Base-by-base conservation (phyloP, 2,113 vertebrate species). In the Mormoops blainvillei region DNA sequence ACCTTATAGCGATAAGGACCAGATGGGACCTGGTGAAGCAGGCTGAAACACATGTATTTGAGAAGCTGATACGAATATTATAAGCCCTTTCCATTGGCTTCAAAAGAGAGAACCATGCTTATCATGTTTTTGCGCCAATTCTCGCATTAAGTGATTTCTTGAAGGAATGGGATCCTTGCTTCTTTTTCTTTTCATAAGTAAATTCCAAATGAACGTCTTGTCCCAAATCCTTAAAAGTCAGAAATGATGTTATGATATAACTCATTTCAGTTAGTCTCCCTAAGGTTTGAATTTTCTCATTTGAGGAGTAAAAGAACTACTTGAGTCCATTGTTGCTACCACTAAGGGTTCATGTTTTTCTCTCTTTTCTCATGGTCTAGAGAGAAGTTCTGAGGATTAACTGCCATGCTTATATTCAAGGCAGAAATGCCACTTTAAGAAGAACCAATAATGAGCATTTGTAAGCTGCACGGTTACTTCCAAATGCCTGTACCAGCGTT, bases 1-100 rank as follows among this genome's bases (percentile, higher is more conserved):
- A 97, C 97, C 95, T 91, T 95, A 63, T 4, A 45, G 18, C 70
- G 0, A 33, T 52, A 89, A 92, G 61, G 78, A 89, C 76, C 88
- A 91, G 85, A 94, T 87, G 90, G 26, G 22, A 9, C 33, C 88
- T 77, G 85, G 86, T 92, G 85, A 94, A 56, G 33, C n/a, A 91
- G 89, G 87, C 84, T 71, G 73, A 95, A 96, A 78, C 82, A 38
- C 74, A 74, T 86, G 93, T 0, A 50, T 92, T 91, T 88, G 76
- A 95, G 77, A 97, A 93, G 96, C 81, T 24, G 71, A 93, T 90
- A 33, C 81, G 1, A 71, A 81, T 45, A 94, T 2, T 83, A 78
- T 68, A 31, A 87, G 63, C 20, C 33, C 41, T 0, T 1, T 95
- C 89, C 96, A 15, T 36, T 95, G 73, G 88, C 78, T 91, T 89